These are phyloP conservation scores for Sebastes aleutianus DNA, from an alignment of 2,797 vertebrate genomes.

Conservation along the genomic window DNA sequence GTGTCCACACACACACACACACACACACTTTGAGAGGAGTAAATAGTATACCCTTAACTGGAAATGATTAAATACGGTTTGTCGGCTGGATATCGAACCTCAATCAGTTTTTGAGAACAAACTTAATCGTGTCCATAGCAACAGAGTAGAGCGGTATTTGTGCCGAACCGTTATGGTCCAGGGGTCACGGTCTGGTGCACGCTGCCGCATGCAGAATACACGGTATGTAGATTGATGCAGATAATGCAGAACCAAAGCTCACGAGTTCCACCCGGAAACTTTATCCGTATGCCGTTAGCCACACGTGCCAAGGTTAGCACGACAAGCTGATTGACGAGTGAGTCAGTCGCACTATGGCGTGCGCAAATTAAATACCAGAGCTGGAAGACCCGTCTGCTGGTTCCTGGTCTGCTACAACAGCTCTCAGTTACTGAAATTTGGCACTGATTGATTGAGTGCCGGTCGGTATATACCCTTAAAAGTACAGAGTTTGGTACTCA, in stretches of 20 bases:
- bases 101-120: background rate
- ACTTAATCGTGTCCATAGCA: background rate
- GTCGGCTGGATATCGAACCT: background rate
- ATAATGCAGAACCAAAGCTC: background rate
- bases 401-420: background rate
- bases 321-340: background rate
- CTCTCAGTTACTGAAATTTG: background rate
- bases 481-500: background rate
- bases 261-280: background rate
- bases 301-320: background rate
- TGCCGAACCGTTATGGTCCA: background rate
- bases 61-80: background rate
- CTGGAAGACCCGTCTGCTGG: background rate
- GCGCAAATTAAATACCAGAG: background rate
- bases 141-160: background rate
- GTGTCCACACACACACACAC: background rate
- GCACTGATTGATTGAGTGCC: background rate
- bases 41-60: background rate
- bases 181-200: background rate
- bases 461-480: background rate
- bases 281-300: background rate
- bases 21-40: too few relatives aligned
- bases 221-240: background rate
- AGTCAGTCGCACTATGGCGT: background rate
- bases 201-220: background rate